Evolutionary conservation across 2,113 vertebrate species (phyloP), one percentile per base, ranked within the genome.

Genomic region (Diadophis punctatus): DNA sequence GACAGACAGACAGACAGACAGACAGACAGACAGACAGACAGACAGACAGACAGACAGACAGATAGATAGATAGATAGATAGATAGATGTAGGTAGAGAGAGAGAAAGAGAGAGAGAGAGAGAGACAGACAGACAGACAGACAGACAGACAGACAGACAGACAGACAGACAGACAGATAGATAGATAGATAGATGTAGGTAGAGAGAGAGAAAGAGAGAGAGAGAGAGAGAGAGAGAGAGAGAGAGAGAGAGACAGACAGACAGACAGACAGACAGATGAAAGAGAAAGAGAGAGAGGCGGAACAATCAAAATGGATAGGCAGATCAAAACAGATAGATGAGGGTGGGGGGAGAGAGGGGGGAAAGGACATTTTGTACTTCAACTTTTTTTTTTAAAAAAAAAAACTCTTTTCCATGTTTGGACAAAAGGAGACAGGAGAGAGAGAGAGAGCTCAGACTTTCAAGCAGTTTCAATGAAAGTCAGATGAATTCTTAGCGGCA

Each of bases 401-500:
- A 0, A 90, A 92, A 53, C 39, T 0, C 91, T 94, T 0, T 85
- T 43, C 6, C 58, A 5, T 39, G 7, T 20, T 80, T 39, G 68
- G 16, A 16, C 86, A 94, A 91, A 94, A 94, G 1, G 89, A 60
- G 91, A 46, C 46, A 46, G 46, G 46, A 46, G 46, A 46, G 46
- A 46, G 89, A 58, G 43, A 51, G 48, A 84, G 93, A 10, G 1
- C 7, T 93, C 60, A 95, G 96, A 80, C 93, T 93, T 95, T 0
- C 90, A 89, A 74, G 91, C 46, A 91, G n/a, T 18, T 93, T 93
- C 94, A 0, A 2, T 46, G 91, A 96, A 96, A 58, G 63, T 0
- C 93, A 46, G 56, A 93, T 89, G 95, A 93, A 90, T 4, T 96
- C 91, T 93, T 90, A 34, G 90, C 43, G 93, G 93, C 93, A 23